Evolutionary conservation across 2,113 vertebrate species (phyloP), one percentile per base, ranked within the genome.

Genomic region (Rhinopithecus roxellana): DNA sequence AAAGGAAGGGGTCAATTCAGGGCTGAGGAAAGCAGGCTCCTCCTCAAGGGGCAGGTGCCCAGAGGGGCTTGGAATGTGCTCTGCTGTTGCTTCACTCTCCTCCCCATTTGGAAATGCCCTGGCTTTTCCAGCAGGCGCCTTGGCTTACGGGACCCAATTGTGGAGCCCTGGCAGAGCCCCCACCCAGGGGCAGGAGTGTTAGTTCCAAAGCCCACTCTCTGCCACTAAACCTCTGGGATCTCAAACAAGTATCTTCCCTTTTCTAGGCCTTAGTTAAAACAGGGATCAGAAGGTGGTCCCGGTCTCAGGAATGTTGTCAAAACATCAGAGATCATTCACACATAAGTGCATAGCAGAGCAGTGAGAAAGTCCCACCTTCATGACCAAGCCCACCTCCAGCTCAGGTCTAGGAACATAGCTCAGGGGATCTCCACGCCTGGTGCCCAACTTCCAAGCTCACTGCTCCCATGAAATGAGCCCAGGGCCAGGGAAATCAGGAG

Each of bases 381-480:
- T n/a, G 17, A 23, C 5, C 11, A 8, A 0, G 1, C 64, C 30
- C 10, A 2, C 32, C 35, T 23, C 70, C 70, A 27, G 52, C 11
- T 32, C 43, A 0, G 38, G 20, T 43, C 38, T 23, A 12, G 59
- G 48, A 83, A 11, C 27, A 12, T 2, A 30, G 32, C 20, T n/a
- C 7, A 1, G 11, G 18, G 0, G 11, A 38, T 77, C 20, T 0
- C 1, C 3, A 48, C 0, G 1, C 38, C 52, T 35, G 25, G 35
- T 16, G 12, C 50, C 35, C 12, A 2, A 1, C 18, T 35, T 61
- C 45, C 70, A 40, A 55, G n/a, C 84, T 48, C 64, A 35, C 5
- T 14, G 64, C 40, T 43, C 38, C 25, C 30, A 13, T 3, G n/a
- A 61, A 59, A 12, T 38, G 61, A 70, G 52, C 18, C 72, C 81